Evolutionary conservation across 1,140 invertebrate species (phyloP), one percentile per base, ranked within the genome.

Genomic region (Orius laevigatus): DNA sequence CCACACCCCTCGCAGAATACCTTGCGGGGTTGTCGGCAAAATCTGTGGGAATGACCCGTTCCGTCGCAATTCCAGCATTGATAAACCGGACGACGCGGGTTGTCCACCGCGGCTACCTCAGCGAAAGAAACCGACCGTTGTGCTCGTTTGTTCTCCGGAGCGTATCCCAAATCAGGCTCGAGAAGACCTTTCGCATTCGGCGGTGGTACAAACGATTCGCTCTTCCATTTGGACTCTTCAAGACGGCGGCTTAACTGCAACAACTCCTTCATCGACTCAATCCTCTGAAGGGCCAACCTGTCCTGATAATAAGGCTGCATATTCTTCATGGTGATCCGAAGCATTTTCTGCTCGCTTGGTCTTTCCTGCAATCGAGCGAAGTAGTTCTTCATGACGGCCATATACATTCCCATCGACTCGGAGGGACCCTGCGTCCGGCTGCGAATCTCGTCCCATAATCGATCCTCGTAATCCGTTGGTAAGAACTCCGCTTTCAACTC

Each of bases 331-430:
- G 60, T 47, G 15, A 61, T 58, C 36, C 49, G 49, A 16, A 61
- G 35, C 46, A 56, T 54, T 33, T 56, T 48, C 5, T 14, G n/a
- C 51, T 60, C 57, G 3, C 54, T 43, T 10, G 58, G 54, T 12
- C 42, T 46, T 2, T 51, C 39, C 18, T 52, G 51, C 10, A 62
- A 46, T n/a, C 58, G 46, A 49, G 55, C 54, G 53, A 63, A 62
- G 50, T 62, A 54, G 33, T 59, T 59, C 42, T 60, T 52, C 56
- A 62, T 57, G 12, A 55, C 46, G 3, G 60, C 53, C 4, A 62
- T 43, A 48, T 53, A 62, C 14, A 59, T 55, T n/a, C 36, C 14
- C 43, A 58, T 50, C n/a, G 48, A 36, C 55, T 63, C 61, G 46
- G 58, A 46, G 25, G 49, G 52, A 2, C 55, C 53, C 38, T 61